A percentile compares a stretch with the other conserved stretches of the same genome.
These are phyloP conservation scores for Polydrusus pterygomalis DNA, from an alignment of 2,888 invertebrate species.

Conservation along the genomic window DNA sequence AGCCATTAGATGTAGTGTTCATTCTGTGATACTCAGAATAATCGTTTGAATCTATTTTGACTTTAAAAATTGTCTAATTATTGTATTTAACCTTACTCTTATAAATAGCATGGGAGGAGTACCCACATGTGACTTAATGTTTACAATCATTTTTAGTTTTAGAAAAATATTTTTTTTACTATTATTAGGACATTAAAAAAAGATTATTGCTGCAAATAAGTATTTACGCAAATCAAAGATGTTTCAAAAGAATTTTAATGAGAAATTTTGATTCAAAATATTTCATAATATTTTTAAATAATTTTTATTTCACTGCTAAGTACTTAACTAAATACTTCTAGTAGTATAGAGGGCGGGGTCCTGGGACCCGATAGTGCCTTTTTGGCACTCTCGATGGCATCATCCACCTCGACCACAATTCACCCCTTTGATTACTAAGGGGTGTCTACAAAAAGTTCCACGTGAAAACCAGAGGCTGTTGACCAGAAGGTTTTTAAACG, in stretches of 20 bases:
- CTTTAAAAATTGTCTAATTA: constrained; percentile 56
- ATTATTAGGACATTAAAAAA: neutral
- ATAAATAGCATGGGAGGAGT: constrained; percentile 57
- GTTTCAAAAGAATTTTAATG: constrained; percentile 9
- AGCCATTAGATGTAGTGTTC: constrained; percentile 73
- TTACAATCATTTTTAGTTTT: constrained; percentile 62
- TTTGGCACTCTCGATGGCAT: too few species aligned
- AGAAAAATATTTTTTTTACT: constrained; percentile 32
- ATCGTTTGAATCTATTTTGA: constrained; percentile 67
- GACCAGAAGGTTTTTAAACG: too few species aligned
- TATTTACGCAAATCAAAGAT: constrained; percentile 25
- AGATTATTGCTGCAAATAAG: neutral
- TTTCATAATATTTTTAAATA: too few species aligned
- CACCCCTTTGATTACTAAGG: too few species aligned
- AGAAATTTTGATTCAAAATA: neutral
- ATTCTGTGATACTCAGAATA: constrained; percentile 74
- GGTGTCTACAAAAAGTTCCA: too few species aligned
- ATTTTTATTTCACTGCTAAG: too few species aligned
- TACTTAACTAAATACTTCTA: too few species aligned
- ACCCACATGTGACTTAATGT: constrained; percentile 63
- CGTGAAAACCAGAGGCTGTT: too few species aligned
- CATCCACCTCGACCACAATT: too few species aligned
- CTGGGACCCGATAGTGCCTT: too few species aligned
- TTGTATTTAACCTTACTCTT: constrained; percentile 47
- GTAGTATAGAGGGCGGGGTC: too few species aligned